Percentiles rank a stretch among this genome's conserved stretches.
These are phyloP conservation scores for Axinella damicornis DNA, from an alignment of 37 sponge, comb jelly and placozoan genomes.

Conservation along the genomic window DNA sequence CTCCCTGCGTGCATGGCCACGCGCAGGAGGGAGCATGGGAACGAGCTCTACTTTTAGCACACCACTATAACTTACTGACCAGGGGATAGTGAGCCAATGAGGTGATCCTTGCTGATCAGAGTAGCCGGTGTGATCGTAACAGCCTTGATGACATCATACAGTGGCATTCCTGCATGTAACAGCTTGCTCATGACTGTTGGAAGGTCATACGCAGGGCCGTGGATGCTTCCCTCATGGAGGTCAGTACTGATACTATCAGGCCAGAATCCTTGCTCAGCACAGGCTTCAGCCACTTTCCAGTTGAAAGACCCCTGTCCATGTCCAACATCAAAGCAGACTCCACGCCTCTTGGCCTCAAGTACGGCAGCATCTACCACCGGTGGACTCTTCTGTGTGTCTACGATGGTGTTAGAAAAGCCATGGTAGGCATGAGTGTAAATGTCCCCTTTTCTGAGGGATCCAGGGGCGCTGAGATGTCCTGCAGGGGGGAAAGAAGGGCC, in stretches of 20 bases:
- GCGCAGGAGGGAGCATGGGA: no score
- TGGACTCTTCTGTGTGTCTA: slow-evolving; percentile 8
- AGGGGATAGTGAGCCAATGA: slow-evolving; percentile 21
- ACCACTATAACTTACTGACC: no score
- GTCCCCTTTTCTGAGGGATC: slow-evolving; percentile 38
- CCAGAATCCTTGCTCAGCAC: slow-evolving; percentile 17
- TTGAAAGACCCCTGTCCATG: slow-evolving; percentile 56
- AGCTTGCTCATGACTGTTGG: slow-evolving; percentile 54
- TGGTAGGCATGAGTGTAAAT: slow-evolving; percentile 51
- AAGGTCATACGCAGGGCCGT: slow-evolving; percentile 66
- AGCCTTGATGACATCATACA: slow-evolving; percentile 36
- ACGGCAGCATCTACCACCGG: slow-evolving; percentile 17
- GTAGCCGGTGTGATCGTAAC: slow-evolving; percentile 51
- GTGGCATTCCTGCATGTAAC: slow-evolving; percentile 62
- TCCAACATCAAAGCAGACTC: slow-evolving; percentile 49
- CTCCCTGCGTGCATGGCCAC: no score
- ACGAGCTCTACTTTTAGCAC: no score
- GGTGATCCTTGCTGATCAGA: not conserved
- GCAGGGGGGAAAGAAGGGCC: not conserved
- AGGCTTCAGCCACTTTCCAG: slow-evolving; percentile 48
- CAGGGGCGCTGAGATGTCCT: not conserved
- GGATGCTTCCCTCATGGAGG: slow-evolving; percentile 17
- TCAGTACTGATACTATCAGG: slow-evolving; percentile 56
- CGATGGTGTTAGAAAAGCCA: slow-evolving; percentile 36
- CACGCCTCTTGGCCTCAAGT: slow-evolving; percentile 9